These are phyloP conservation scores for Orcinus orca DNA, from an alignment of 2,113 vertebrate species.

Conservation along the genomic window DNA sequence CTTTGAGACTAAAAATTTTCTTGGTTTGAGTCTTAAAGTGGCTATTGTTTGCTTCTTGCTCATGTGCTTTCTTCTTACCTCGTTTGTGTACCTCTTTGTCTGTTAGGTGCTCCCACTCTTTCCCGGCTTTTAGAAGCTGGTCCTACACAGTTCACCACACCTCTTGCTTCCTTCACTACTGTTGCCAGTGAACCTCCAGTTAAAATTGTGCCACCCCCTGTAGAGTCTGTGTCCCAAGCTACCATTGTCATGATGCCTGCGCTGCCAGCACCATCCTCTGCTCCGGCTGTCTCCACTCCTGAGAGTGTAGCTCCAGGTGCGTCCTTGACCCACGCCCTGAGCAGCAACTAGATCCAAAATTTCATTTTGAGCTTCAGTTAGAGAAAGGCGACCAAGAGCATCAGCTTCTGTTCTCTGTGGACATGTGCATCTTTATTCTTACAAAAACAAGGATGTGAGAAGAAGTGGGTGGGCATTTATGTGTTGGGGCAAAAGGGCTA, in stretches of 20 bases:
- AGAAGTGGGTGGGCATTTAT: conserved; percentile 36
- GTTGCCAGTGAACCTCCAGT: conserved; percentile 88
- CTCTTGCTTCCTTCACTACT: conserved; percentile 93
- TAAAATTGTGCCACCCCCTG: conserved; percentile 88
- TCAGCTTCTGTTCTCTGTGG: conserved; percentile 32
- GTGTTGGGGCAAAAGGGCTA: conserved; percentile 12
- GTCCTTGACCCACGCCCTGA: conserved; percentile 77
- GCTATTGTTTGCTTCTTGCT: conserved; percentile 78
- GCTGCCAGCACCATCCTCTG: conserved; percentile 86
- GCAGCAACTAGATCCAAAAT: conserved; percentile 67
- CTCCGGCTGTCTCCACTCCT: conserved; percentile 85
- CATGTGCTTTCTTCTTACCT: conserved; percentile 74
- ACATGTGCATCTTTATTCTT: conserved; percentile 36
- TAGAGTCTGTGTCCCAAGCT: conserved; percentile 86
- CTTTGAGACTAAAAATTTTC: conserved; percentile 47
- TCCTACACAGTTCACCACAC: conserved; percentile 92
- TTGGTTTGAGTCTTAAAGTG: conserved; percentile 75
- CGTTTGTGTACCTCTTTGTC: conserved; percentile 83
- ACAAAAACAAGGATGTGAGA: conserved; percentile 24
- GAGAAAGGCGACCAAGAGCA: conserved; percentile 29
- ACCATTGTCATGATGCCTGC: conserved; percentile 90
- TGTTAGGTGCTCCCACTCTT: conserved; percentile 96
- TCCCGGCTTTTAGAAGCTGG: conserved; percentile 98
- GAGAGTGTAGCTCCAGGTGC: conserved; percentile 86
- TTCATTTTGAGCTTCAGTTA: conserved; percentile 56